Evolutionary conservation across 2,113 vertebrate genomes (phyloP).

Genomic region (Callipepla californica): DNA sequence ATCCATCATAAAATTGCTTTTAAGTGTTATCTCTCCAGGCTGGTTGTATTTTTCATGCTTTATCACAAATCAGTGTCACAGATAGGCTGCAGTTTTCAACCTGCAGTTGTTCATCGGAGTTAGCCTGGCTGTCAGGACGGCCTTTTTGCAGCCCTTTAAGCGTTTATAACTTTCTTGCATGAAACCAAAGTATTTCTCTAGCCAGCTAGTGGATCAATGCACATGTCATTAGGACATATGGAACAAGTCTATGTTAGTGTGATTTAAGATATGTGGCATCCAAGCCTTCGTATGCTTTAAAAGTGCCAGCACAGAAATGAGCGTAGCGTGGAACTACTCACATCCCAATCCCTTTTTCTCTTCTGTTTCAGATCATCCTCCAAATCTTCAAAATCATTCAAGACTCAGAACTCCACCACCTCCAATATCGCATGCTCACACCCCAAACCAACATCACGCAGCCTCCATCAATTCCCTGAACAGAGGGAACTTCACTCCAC

Average conservation of each 20-base stretch:
- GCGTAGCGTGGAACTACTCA: background rate
- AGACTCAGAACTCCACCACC: conserved; percentile 93
- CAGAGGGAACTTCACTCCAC: conserved; percentile 92
- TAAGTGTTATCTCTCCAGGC: background rate
- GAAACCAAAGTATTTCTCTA: background rate
- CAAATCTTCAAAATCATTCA: conserved; percentile 90
- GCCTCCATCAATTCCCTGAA: conserved; percentile 95
- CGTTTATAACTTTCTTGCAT: background rate
- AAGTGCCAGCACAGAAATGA: background rate
- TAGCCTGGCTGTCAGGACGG: conserved; percentile 28
- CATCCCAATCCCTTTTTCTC: background rate
- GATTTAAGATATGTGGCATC: background rate
- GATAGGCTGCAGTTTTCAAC: background rate
- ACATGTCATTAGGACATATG: background rate
- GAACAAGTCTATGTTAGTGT: background rate
- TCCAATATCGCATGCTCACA: conserved; percentile 91
- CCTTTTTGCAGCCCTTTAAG: conserved; percentile 6
- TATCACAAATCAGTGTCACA: conserved; percentile 38
- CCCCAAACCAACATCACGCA: conserved; percentile 91
- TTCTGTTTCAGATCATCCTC: conserved; percentile 82
- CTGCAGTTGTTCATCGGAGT: background rate
- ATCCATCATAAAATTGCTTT: conserved; percentile 17
- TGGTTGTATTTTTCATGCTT: conserved; percentile 41
- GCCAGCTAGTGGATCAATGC: background rate
- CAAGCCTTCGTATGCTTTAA: background rate